Evolutionary conservation across 37 sponge, comb jelly and placozoan species (phyloP).

Genomic region (Hormiphora californensis): DNA sequence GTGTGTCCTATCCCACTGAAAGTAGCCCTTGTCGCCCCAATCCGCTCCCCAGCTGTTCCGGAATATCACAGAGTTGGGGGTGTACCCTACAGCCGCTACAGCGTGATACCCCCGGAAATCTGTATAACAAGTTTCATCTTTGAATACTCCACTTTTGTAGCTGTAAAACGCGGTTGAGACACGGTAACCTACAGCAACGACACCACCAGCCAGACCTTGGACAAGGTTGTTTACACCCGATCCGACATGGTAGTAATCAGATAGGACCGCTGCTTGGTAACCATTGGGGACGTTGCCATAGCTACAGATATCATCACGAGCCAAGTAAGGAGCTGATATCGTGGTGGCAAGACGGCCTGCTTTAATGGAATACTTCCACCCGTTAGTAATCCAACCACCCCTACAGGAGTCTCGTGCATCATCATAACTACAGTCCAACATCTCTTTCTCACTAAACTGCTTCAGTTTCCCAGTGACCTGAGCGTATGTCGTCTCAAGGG

Average conservation of each 20-base stretch:
- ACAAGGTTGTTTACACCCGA: not conserved
- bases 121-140: not conserved
- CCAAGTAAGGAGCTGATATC: not conserved
- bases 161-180: not conserved
- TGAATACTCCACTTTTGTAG: not conserved
- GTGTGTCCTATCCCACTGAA: not conserved
- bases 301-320: not conserved
- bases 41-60: slow-evolving; percentile 14
- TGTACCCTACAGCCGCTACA: not conserved
- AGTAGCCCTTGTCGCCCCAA: slow-evolving; percentile 11
- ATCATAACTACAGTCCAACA: not conserved
- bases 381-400: not conserved
- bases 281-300: not conserved
- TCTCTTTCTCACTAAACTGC: not conserved
- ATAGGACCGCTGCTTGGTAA: not conserved
- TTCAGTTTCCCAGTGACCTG: not conserved
- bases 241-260: not conserved
- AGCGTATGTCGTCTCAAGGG: not conserved
- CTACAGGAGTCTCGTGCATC: not conserved
- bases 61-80: not conserved
- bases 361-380: not conserved
- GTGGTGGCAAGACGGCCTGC: not conserved
- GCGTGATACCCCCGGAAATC: slow-evolving; percentile 17
- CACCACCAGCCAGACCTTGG: not conserved
- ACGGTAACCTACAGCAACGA: not conserved